A percentile compares a stretch with the other conserved stretches of the same genome.
phyloP scores from a whole-genome alignment of 2,888 invertebrate species.

The Neocrepidodera transversa region DNA sequence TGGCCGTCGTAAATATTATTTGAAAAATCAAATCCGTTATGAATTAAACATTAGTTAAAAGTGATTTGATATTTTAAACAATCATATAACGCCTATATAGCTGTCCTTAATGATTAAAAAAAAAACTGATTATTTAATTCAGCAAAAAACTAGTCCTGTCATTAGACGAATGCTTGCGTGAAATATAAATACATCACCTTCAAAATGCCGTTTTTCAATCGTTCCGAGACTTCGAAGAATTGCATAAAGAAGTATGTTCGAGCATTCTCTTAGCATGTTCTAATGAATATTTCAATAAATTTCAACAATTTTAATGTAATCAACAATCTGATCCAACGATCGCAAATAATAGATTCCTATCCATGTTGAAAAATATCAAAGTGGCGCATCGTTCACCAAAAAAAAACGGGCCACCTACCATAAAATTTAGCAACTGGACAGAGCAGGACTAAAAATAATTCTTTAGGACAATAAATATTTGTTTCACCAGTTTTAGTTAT shows the following conservation, averaged over 20 bases:
- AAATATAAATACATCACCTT: conserved; percentile 49
- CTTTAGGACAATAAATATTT: too few relatives aligned
- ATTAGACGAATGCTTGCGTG: conserved; percentile 42
- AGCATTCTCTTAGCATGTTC: conserved; percentile 55
- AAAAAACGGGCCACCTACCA: conserved; percentile 54
- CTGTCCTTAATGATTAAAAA: conserved; percentile 3
- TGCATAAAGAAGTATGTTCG: conserved; percentile 48
- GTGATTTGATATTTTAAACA: too few relatives aligned
- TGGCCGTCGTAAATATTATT: conserved; percentile 44
- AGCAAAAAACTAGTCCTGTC: conserved; percentile 35
- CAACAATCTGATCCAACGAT: conserved; percentile 47
- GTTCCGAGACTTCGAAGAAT: conserved; percentile 46
- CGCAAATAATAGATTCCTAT: conserved; percentile 45
- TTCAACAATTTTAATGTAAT: conserved; percentile 55
- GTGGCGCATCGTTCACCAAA: conserved; percentile 45
- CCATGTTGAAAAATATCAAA: conserved; percentile 40
- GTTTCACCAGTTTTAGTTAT: too few relatives aligned
- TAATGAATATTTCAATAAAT: conserved; percentile 60
- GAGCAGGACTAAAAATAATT: conserved; percentile 2
- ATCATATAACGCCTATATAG: conserved; percentile 18
- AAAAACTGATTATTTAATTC: conserved; percentile 20
- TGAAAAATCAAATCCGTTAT: too few relatives aligned
- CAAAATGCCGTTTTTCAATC: conserved; percentile 34
- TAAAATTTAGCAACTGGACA: conserved; percentile 43
- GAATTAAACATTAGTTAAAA: too few relatives aligned